Evolutionary conservation across 2,113 vertebrate species (phyloP).

Genomic region (Pollachius pollachius): DNA sequence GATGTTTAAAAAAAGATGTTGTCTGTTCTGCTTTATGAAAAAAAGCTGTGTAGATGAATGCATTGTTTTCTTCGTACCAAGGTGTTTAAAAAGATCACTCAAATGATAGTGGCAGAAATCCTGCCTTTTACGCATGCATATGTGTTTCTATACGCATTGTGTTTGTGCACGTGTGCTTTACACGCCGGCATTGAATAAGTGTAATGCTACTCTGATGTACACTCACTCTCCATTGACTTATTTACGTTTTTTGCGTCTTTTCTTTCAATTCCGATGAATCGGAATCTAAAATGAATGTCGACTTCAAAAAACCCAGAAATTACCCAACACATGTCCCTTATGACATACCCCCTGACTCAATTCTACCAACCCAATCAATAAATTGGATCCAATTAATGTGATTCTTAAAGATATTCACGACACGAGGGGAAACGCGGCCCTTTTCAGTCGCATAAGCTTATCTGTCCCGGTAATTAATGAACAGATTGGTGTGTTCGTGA

Average conservation of each 20-base stretch:
- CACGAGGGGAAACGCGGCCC: slow-evolving; percentile 11
- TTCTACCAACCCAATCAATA: neutral
- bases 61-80: too few species aligned
- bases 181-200: neutral
- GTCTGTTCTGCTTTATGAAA: too few species aligned
- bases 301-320: too few species aligned
- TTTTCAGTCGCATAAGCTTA: slow-evolving; percentile 23
- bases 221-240: neutral
- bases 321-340: neutral
- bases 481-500: slow-evolving; percentile 31
- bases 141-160: neutral
- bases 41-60: too few species aligned
- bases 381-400: too few species aligned
- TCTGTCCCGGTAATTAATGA: slow-evolving; percentile 51
- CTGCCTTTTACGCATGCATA: neutral
- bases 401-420: neutral
- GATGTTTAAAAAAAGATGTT: too few species aligned
- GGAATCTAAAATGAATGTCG: too few species aligned
- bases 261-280: too few species aligned
- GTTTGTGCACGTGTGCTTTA: too few species aligned
- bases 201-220: neutral
- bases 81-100: too few species aligned
- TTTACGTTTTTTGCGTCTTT: too few species aligned
- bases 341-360: slow-evolving; percentile 4
- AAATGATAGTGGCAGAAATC: too few species aligned